A percentile compares a stretch with the other conserved stretches of the same genome.
Conservation (phyloP, 2,797 vertebrate genomes). For the Nannoperca australis region DNA sequence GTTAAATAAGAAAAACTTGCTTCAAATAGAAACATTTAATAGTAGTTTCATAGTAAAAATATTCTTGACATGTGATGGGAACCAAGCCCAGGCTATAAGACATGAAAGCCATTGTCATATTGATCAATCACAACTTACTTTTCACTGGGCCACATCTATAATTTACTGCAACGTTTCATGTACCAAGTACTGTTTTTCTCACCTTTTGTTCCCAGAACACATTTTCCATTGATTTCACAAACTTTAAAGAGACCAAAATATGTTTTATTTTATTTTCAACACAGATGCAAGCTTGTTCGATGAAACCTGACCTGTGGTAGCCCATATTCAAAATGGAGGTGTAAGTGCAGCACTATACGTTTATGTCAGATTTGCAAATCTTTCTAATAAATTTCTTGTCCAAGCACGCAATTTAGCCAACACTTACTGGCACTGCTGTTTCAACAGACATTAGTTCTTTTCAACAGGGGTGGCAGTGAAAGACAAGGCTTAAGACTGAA, state of each 20-base stretch:
- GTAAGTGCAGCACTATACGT: background rate
- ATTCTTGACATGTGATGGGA: background rate
- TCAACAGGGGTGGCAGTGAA: conserved; percentile 48
- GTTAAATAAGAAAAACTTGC: background rate
- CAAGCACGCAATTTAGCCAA: conserved; percentile 27
- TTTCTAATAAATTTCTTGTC: conserved; percentile 26
- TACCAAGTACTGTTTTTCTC: background rate
- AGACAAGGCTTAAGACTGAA: conserved; percentile 59
- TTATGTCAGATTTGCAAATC: background rate
- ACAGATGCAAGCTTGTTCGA: conserved; percentile 6
- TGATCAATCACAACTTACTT: conserved; percentile 8
- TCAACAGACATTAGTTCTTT: conserved; percentile 51
- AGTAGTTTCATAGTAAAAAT: background rate
- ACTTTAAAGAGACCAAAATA: background rate
- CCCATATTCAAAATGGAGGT: conserved; percentile 21
- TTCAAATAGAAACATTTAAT: background rate
- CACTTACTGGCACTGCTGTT: conserved; percentile 16
- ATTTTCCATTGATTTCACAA: conserved; percentile 31
- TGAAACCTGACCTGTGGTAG: conserved; percentile 9
- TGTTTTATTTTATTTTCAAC: conserved; percentile 8
- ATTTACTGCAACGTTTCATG: conserved; percentile 22
- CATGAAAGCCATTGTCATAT: conserved; percentile 2
- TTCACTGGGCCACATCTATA: background rate
- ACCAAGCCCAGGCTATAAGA: background rate
- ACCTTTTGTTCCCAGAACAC: conserved; percentile 18